Conservation (phyloP, 2,113 vertebrate species). For the Entelurus aequoreus region DNA sequence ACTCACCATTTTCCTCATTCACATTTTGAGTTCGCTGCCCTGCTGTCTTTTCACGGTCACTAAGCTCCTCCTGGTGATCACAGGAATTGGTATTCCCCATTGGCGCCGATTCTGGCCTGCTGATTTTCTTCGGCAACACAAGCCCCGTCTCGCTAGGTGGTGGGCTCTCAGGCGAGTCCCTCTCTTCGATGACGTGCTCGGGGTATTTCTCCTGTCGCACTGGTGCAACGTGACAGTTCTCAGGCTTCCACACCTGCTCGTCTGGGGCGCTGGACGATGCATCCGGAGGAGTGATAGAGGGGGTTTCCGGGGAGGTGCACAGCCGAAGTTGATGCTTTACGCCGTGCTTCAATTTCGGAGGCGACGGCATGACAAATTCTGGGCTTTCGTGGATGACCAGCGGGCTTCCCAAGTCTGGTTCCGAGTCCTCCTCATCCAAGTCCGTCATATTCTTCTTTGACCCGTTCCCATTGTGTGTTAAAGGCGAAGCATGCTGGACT, state of each 20-base stretch:
- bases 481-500: constrained; percentile 17
- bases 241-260: constrained; percentile 8
- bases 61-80: constrained; percentile 28
- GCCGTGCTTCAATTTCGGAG: constrained; percentile 56
- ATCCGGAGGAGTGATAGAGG: constrained; percentile 9
- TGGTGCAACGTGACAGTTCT: constrained; percentile 3
- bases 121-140: constrained; percentile 45
- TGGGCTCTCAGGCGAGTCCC: constrained; percentile 76
- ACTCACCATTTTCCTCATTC: constrained; percentile 39
- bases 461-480: constrained; percentile 38
- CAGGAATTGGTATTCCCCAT: not conserved
- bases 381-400: constrained; percentile 75
- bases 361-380: constrained; percentile 47
- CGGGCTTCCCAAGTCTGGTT: constrained; percentile 69
- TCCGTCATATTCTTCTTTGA: constrained; percentile 29
- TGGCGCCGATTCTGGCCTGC: constrained; percentile 39
- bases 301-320: constrained; percentile 27
- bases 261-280: constrained; percentile 22
- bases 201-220: constrained; percentile 57
- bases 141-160: constrained; percentile 69
- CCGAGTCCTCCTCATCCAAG: constrained; percentile 69
- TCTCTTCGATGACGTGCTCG: constrained; percentile 74
- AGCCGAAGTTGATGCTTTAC: constrained; percentile 26
- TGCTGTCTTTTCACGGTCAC: constrained; percentile 13
- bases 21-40: constrained; percentile 29